phyloP scores from a whole-genome alignment of 1,140 invertebrate species.

The Trichogramma pretiosum region DNA sequence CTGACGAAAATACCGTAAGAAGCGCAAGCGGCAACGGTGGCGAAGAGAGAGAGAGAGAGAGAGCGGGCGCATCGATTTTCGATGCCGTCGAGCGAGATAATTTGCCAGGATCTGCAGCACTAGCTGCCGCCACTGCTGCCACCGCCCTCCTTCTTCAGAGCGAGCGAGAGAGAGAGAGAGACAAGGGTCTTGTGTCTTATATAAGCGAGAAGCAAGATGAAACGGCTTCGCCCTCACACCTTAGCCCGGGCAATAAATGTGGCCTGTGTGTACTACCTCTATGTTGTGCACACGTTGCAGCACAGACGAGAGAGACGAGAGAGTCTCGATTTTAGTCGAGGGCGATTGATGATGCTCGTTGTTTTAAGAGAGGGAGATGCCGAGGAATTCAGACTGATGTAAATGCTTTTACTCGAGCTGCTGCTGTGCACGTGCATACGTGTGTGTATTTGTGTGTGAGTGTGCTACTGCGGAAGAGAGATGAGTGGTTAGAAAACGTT shows the following conservation, averaged over 20 bases:
- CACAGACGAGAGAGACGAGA: too few species aligned
- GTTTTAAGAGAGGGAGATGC: neutral
- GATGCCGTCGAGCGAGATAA: slow-evolving; percentile 14
- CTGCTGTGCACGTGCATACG: neutral
- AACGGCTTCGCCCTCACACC: neutral
- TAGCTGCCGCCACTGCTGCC: too few species aligned
- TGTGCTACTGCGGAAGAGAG: too few species aligned
- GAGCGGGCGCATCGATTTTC: slow-evolving; percentile 7
- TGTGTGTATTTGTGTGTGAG: neutral
- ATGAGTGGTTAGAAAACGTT: too few species aligned
- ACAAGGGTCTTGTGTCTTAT: slow-evolving; percentile 9
- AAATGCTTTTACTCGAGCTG: neutral
- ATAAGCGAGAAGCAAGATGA: slow-evolving; percentile 12
- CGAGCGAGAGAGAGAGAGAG: neutral
- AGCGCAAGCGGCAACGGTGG: neutral
- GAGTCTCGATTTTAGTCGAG: slow-evolving; percentile 6
- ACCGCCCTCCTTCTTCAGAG: neutral
- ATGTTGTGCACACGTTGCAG: neutral
- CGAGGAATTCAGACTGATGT: slow-evolving; percentile 9
- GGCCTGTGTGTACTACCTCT: neutral
- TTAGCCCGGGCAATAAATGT: neutral
- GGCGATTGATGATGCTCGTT: slow-evolving; percentile 14
- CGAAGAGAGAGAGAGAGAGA: neutral
- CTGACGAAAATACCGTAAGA: too few species aligned
- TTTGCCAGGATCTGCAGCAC: slow-evolving; percentile 1